Percentiles rank a stretch among this genome's conserved stretches.
These are phyloP conservation scores for Rhineura floridana DNA, from an alignment of 2,113 vertebrate species.

Conservation along the genomic window DNA sequence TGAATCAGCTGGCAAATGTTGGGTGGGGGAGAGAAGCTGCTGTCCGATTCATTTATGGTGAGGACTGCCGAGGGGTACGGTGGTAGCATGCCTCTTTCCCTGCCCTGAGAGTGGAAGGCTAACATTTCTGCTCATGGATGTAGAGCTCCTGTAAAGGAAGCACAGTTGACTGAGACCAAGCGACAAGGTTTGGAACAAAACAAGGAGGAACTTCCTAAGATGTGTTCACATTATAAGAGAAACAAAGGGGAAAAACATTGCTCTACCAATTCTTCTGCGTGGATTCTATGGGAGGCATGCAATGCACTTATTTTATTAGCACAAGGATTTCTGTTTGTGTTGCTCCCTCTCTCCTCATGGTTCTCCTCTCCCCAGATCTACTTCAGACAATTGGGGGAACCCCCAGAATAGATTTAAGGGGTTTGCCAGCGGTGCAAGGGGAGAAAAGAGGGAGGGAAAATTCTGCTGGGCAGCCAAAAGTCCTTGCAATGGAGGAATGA, in stretches of 20 bases:
- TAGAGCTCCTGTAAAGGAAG: constrained; percentile 43
- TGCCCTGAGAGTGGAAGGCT: constrained; percentile 63
- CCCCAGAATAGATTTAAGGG: no score
- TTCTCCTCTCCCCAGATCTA: no score
- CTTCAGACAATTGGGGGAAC: no score
- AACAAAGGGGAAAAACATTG: background rate
- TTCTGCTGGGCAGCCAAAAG: no score
- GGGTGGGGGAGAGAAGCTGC: constrained; percentile 22
- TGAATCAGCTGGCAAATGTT: constrained; percentile 59
- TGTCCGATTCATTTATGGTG: constrained; percentile 62
- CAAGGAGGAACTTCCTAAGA: constrained; percentile 34
- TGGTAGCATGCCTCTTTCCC: constrained; percentile 38
- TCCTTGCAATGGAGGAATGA: no score
- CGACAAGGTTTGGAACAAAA: constrained; percentile 52
- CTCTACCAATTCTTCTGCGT: background rate
- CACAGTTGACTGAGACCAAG: constrained; percentile 41
- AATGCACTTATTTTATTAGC: no score
- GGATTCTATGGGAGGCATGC: no score
- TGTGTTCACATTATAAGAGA: constrained; percentile 4
- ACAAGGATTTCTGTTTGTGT: no score
- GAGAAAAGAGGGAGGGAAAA: no score
- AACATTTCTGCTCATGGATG: constrained; percentile 39
- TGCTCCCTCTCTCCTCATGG: no score
- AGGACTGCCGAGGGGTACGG: constrained; percentile 51
- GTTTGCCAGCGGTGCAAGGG: no score